phyloP scores from a whole-genome alignment of 2,113 vertebrate species.

The Ornithorhynchus anatinus region DNA sequence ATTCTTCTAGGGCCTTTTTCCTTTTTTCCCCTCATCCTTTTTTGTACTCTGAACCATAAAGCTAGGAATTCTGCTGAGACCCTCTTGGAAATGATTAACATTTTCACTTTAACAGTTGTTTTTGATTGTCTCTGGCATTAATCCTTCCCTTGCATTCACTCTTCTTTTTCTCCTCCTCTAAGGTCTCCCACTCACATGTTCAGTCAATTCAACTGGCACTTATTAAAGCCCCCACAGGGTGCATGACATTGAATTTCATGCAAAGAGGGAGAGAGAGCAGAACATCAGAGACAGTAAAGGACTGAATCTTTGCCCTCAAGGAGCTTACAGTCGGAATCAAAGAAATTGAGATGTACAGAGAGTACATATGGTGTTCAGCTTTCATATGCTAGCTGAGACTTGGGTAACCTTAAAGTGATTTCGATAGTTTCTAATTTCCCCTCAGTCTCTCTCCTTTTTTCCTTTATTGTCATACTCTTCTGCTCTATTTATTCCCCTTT shows the following conservation, averaged over 20 bases:
- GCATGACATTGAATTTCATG: too few species aligned
- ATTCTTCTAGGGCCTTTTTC: slow-evolving; percentile 60
- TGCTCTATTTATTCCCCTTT: not conserved
- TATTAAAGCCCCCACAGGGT: too few species aligned
- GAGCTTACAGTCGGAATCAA: too few species aligned
- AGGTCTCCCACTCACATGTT: too few species aligned
- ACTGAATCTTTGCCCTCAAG: not conserved
- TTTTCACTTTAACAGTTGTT: slow-evolving; percentile 67
- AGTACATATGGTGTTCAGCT: too few species aligned
- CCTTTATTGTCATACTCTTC: not conserved
- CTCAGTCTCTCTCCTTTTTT: too few species aligned
- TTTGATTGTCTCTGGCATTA: slow-evolving; percentile 61
- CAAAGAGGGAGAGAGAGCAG: too few species aligned
- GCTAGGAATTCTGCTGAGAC: slow-evolving; percentile 53
- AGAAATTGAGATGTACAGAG: too few species aligned
- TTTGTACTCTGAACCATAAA: slow-evolving; percentile 58
- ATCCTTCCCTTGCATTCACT: slow-evolving; percentile 44
- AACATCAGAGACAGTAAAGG: not conserved
- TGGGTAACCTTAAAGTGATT: too few species aligned
- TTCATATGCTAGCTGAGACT: too few species aligned
- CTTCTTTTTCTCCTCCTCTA: slow-evolving; percentile 35
- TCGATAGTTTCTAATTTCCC: too few species aligned
- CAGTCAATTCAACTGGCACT: too few species aligned
- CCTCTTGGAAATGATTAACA: slow-evolving; percentile 67
- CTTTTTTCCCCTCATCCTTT: slow-evolving; percentile 50